Evolutionary conservation across 2,888 invertebrate species (phyloP).

Genomic region (Hetaerina titia): DNA sequence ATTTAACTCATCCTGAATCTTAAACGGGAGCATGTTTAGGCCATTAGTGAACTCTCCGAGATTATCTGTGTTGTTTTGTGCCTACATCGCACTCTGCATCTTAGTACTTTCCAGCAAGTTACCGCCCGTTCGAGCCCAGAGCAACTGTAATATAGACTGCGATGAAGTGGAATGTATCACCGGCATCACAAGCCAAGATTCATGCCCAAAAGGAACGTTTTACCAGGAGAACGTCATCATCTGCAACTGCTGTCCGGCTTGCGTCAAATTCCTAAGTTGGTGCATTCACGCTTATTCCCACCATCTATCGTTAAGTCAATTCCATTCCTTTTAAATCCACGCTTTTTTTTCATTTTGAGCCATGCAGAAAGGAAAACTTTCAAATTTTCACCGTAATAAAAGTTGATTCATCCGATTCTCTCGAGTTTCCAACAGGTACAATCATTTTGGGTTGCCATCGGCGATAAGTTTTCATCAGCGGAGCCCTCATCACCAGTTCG

Average conservation of each 20-base stretch:
- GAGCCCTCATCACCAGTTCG: no score
- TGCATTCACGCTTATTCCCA: not conserved
- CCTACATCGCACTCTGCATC: not conserved
- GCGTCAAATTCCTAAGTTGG: slow-evolving; percentile 42
- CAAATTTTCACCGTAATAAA: no score
- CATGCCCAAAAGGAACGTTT: slow-evolving; percentile 34
- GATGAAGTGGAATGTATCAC: not conserved
- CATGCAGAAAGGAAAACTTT: no score
- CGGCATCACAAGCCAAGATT: not conserved
- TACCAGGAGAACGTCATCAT: slow-evolving; percentile 17
- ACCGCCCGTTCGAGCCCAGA: not conserved
- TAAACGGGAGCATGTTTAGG: not conserved
- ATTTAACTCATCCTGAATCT: not conserved
- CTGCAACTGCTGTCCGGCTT: slow-evolving; percentile 51
- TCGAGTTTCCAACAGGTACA: no score
- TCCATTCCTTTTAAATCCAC: no score
- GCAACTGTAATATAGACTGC: not conserved
- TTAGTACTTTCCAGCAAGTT: not conserved
- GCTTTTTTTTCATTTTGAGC: no score
- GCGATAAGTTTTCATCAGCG: no score
- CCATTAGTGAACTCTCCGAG: not conserved
- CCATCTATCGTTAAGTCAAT: no score
- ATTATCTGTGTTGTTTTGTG: not conserved
- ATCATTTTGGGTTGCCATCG: no score
- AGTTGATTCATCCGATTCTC: no score